Evolutionary conservation across 2,888 invertebrate genomes (phyloP).

Genomic region (Tipula lateralis): DNA sequence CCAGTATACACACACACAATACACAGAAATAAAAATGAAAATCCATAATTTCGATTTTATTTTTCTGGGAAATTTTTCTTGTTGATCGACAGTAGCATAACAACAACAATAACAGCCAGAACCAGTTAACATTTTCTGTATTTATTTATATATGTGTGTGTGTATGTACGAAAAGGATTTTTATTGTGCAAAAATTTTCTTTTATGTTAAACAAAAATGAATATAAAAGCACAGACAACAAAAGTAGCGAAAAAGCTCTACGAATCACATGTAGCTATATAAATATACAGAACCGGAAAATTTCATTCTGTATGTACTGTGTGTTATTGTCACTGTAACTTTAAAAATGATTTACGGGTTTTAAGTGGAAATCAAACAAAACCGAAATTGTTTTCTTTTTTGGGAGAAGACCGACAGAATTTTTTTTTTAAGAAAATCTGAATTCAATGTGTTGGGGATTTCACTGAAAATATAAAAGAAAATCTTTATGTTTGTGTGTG

Average conservation of each 20-base stretch:
- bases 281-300: background rate
- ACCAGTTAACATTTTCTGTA: background rate
- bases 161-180: background rate
- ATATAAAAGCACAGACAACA: background rate
- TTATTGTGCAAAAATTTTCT: background rate
- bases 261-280: too few species aligned
- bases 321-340: background rate
- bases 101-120: background rate
- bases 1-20: background rate
- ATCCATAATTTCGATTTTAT: background rate
- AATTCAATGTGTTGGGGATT: background rate
- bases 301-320: background rate
- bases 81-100: background rate
- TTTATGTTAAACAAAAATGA: background rate
- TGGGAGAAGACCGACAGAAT: background rate
- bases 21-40: background rate
- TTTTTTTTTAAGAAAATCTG: background rate
- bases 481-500: background rate
- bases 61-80: background rate
- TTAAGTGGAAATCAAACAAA: background rate
- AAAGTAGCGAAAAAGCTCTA: background rate
- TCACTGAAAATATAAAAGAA: too few species aligned
- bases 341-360: slow-evolving; percentile 5
- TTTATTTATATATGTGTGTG: background rate
- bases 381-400: background rate